Percentiles rank a stretch among this genome's conserved stretches.
Evolutionary conservation across 2,113 vertebrate genomes (phyloP).

Genomic region (Centropristis striata): DNA sequence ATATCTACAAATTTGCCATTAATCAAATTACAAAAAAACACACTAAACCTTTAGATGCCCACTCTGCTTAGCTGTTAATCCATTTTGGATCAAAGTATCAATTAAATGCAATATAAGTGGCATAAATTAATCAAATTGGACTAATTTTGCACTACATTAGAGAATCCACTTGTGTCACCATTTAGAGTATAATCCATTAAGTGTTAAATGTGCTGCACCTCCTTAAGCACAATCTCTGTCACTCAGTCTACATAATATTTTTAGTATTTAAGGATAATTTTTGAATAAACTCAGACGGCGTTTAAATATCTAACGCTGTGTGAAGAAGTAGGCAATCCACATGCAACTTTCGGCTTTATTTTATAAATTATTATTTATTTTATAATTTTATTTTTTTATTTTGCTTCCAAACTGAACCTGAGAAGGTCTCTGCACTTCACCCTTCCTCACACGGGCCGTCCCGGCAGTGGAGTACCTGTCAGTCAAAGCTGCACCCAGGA

Average conservation of each 20-base stretch:
- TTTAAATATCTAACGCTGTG: not conserved
- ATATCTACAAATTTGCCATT: not conserved
- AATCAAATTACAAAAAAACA: not conserved
- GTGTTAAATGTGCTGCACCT: slow-evolving; percentile 10
- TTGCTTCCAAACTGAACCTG: not conserved
- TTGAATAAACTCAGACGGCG: not conserved
- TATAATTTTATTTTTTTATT: too few species aligned
- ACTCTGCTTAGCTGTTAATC: not conserved
- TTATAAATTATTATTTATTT: too few species aligned
- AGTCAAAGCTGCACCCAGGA: slow-evolving; percentile 31
- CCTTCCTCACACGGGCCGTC: not conserved
- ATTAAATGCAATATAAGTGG: slow-evolving; percentile 32
- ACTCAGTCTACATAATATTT: not conserved
- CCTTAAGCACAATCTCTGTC: not conserved
- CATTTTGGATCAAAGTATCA: slow-evolving; percentile 3
- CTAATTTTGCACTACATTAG: slow-evolving; percentile 6
- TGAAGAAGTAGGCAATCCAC: not conserved
- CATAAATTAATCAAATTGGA: slow-evolving; percentile 26
- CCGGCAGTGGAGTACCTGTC: slow-evolving; percentile 3
- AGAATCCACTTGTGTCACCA: slow-evolving; percentile 14
- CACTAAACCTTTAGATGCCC: not conserved
- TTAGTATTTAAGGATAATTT: not conserved
- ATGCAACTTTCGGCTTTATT: not conserved
- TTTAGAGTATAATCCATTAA: slow-evolving; percentile 5
- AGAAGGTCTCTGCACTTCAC: slow-evolving; percentile 4